phyloP scores from a whole-genome alignment of 2,888 invertebrate genomes.

The Xestia xanthographa region DNA sequence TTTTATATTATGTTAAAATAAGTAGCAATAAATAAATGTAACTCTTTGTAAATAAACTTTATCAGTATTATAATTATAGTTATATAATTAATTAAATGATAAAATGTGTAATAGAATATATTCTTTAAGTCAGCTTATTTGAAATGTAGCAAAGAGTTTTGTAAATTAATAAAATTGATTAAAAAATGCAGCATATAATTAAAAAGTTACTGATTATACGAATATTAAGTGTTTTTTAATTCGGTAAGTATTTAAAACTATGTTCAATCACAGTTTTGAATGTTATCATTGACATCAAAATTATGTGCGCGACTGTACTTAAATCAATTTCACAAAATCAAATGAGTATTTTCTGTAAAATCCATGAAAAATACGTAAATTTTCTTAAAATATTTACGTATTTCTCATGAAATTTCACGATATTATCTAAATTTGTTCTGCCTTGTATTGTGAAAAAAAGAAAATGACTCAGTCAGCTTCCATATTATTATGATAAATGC shows the following conservation, averaged over 20 bases:
- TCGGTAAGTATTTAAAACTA: not conserved
- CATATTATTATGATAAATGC: slow-evolving; percentile 3
- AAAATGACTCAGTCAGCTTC: not conserved
- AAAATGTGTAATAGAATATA: slow-evolving; percentile 51
- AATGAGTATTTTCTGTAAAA: not conserved
- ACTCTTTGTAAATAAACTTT: slow-evolving; percentile 68
- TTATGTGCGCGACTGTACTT: slow-evolving; percentile 23
- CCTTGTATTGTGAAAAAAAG: not conserved
- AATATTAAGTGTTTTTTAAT: not conserved
- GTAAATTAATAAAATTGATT: slow-evolving; percentile 35
- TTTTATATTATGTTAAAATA: slow-evolving; percentile 26
- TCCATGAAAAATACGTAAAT: not conserved
- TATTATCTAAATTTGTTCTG: not conserved
- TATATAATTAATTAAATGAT: slow-evolving; percentile 44
- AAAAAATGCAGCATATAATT: not conserved
- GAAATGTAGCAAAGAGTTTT: slow-evolving; percentile 41
- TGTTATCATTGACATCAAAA: too few species aligned
- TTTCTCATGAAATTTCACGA: not conserved
- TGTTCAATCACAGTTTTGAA: not conserved
- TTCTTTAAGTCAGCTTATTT: slow-evolving; percentile 51
- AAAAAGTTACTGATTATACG: not conserved
- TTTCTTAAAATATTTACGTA: not conserved
- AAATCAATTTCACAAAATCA: not conserved
- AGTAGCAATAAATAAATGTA: slow-evolving; percentile 60
- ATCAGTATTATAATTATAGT: slow-evolving; percentile 70